phyloP scores from a whole-genome alignment of 2,888 invertebrate species.

The Cylloceria caligata region DNA sequence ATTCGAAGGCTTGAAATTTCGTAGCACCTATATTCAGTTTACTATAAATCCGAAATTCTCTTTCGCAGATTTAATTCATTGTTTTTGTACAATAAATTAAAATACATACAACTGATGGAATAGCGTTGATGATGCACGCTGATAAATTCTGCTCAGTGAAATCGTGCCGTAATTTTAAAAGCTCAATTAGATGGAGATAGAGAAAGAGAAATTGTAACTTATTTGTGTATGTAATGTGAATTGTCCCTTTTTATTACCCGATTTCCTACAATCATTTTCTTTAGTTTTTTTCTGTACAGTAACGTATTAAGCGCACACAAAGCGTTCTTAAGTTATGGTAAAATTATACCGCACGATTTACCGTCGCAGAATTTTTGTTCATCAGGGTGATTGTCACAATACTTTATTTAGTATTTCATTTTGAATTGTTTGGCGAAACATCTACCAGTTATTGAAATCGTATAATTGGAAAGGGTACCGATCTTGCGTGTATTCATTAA shows the following conservation, averaged over 20 bases:
- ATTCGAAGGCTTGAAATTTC: constrained; percentile 30
- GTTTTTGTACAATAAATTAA: constrained; percentile 47
- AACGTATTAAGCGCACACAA: background rate
- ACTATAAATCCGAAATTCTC: constrained; percentile 23
- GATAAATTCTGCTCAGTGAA: constrained; percentile 33
- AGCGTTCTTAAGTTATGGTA: constrained; percentile 14
- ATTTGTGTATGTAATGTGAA: constrained; percentile 10
- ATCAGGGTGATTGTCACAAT: constrained; percentile 37
- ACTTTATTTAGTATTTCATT: constrained; percentile 34
- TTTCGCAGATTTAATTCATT: constrained; percentile 44
- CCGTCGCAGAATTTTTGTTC: constrained; percentile 22
- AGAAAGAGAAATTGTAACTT: background rate
- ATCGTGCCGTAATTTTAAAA: constrained; percentile 48
- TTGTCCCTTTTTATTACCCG: constrained; percentile 9
- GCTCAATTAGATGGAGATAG: constrained; percentile 12
- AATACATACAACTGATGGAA: constrained; percentile 39
- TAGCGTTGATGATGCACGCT: constrained; percentile 53
- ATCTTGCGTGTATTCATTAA: constrained; percentile 75
- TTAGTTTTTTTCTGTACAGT: constrained; percentile 8
- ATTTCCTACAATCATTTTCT: background rate
- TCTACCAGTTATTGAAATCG: constrained; percentile 69
- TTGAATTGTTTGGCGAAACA: constrained; percentile 68
- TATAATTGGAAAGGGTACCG: constrained; percentile 74
- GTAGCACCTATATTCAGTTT: constrained; percentile 27
- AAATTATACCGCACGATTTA: constrained; percentile 52